Percentiles rank a stretch among this genome's conserved stretches.
Conservation (phyloP, 2,797 vertebrate genomes). For the Thripadectes ignobilis region DNA sequence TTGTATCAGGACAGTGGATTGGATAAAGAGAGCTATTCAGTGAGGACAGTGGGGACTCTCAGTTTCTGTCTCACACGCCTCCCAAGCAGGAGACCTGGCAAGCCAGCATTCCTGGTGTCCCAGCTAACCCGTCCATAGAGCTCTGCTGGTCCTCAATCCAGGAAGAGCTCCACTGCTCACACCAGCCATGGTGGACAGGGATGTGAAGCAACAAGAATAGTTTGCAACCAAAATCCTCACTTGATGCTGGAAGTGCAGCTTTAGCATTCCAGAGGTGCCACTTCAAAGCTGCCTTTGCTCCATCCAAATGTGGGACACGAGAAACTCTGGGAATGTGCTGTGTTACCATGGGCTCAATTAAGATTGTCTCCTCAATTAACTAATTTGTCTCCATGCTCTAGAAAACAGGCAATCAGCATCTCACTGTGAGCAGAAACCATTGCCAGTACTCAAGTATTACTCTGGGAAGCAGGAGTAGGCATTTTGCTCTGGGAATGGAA, state of each 20-base stretch:
- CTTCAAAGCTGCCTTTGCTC: neutral
- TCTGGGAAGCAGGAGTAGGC: neutral
- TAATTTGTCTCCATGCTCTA: neutral
- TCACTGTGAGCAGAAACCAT: neutral
- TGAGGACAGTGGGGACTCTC: neutral
- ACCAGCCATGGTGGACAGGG: neutral
- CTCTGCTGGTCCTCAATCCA: neutral
- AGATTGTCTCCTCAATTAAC: neutral
- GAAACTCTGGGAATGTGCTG: neutral
- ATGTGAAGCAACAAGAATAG: neutral
- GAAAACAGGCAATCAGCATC: neutral
- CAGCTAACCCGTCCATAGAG: neutral
- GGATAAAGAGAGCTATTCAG: neutral
- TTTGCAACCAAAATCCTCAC: neutral
- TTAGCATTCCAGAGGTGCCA: neutral
- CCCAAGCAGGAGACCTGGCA: neutral
- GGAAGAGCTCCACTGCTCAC: neutral
- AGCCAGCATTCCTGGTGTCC: accelerated
- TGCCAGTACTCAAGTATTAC: too few species aligned
- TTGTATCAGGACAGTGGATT: accelerated
- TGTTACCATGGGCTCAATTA: neutral
- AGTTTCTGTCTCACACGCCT: neutral
- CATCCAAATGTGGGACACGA: neutral
- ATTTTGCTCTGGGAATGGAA: neutral
- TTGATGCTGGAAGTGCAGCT: neutral